phyloP scores from a whole-genome alignment of 2,888 invertebrate genomes.

The Ophioninae sp. region DNA sequence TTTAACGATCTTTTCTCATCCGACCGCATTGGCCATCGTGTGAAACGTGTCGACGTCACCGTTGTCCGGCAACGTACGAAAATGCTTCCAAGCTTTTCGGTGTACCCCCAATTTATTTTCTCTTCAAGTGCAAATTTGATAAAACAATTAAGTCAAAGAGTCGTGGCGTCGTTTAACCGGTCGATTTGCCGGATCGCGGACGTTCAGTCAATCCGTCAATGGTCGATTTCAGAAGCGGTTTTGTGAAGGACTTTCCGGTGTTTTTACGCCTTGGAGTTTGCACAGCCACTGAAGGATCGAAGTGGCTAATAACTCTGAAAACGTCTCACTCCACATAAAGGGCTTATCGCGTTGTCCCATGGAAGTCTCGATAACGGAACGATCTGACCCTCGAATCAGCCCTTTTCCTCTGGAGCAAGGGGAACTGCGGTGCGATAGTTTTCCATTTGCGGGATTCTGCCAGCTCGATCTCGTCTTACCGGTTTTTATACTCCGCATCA shows the following conservation, averaged over 20 bases:
- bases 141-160: constrained; percentile 42
- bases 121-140: constrained; percentile 47
- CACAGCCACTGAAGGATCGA: constrained; percentile 59
- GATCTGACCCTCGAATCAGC: constrained; percentile 40
- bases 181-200: not conserved
- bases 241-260: constrained; percentile 68
- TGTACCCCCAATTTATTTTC: constrained; percentile 2
- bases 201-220: not conserved
- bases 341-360: constrained; percentile 48
- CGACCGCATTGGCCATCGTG: constrained; percentile 36
- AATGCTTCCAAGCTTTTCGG: constrained; percentile 7
- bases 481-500: not conserved
- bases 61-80: constrained; percentile 4
- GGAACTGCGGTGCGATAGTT: not conserved
- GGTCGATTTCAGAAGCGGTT: constrained; percentile 50
- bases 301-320: constrained; percentile 70
- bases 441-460: not conserved
- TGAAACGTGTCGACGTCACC: constrained; percentile 54
- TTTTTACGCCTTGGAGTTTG: constrained; percentile 71
- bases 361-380: constrained; percentile 27
- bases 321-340: constrained; percentile 64
- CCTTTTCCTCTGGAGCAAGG: constrained; percentile 1
- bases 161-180: constrained; percentile 23
- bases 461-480: not conserved
- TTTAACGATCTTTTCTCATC: constrained; percentile 62